Base-by-base conservation (phyloP, 1,140 invertebrate species). In the Drosophila pachea region DNA sequence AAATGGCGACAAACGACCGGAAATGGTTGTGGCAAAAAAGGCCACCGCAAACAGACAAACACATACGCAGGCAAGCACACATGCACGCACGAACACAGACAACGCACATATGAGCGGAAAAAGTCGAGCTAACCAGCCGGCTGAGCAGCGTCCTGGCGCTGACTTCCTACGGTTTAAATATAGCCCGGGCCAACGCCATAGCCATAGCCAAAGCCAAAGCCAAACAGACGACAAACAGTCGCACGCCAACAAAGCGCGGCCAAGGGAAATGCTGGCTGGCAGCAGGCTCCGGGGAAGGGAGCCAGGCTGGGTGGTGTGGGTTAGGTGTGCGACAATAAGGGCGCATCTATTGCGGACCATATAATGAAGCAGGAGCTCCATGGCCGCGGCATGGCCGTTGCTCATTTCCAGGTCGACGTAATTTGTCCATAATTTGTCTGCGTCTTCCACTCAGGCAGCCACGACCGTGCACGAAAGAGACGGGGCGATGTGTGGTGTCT, bases 391-490 rank as follows among this genome's bases (percentile, higher is more conserved):
- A 75, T 65, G 69, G 76, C 69, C 69, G 76, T 74, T 86, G 81
- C 79, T 84, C 81, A 86, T 84, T 84, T 84, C 81, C 79, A 84
- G 79, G 79, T 84, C 79, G 79, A 68, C 76, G 68, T 84, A 84
- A 84, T 84, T 84, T 84, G 79, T 84, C 81, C 76, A 86, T 86
- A 84, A 84, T 84, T 84, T 84, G 79, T 84, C 79, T 86, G 66
- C 79, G 76, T 69, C 76, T 84, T 86, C 61, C 49, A 71, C 72
- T 62, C 68, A 63, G 47, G 53, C 33, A 42, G n/a, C 16, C 48
- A 55, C n/a, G 6, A 14, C 5, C 42, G 29, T 11, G 29, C n/a
- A 31, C 38, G 32, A 22, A n/a, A 31, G 45, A 7, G 35, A 2
- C 1, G 7, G 11, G 4, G 12, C n/a, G 42, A 49, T 9, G 7